Conservation (phyloP, 2,888 invertebrate genomes). For the Lamproptera curius region DNA sequence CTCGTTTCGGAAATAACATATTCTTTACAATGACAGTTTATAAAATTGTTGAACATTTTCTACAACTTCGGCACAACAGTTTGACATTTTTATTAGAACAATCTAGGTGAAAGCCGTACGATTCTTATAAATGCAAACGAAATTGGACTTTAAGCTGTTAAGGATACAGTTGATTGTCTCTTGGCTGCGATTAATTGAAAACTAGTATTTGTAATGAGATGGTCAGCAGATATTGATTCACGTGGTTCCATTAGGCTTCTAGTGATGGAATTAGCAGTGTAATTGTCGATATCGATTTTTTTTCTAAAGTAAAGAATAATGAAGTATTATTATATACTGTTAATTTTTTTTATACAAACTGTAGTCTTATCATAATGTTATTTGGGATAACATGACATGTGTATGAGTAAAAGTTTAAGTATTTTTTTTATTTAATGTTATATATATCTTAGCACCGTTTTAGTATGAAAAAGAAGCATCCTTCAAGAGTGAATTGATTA, state of each 20-base stretch:
- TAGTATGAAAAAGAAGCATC: too few relatives aligned
- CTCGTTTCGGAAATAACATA: slow-evolving; percentile 14
- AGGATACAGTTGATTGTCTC: slow-evolving; percentile 32
- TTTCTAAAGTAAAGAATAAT: too few relatives aligned
- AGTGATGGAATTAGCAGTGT: slow-evolving; percentile 23
- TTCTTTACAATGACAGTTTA: slow-evolving; percentile 59
- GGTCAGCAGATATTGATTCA: slow-evolving; percentile 76
- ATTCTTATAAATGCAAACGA: slow-evolving; percentile 20
- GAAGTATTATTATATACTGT: too few relatives aligned
- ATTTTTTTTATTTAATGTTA: too few relatives aligned
- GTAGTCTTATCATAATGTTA: too few relatives aligned
- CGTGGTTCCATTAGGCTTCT: slow-evolving; percentile 52
- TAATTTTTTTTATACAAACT: too few relatives aligned
- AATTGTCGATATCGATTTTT: too few relatives aligned
- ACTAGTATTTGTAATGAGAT: slow-evolving; percentile 65
- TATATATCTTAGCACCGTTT: too few relatives aligned
- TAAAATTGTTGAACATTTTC: slow-evolving; percentile 58
- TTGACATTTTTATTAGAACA: slow-evolving; percentile 59
- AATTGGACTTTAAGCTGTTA: slow-evolving; percentile 27
- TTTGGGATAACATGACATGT: too few relatives aligned
- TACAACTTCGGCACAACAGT: slow-evolving; percentile 45
- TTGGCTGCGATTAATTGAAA: slow-evolving; percentile 52
- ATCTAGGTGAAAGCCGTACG: slow-evolving; percentile 48
- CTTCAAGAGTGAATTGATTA: too few relatives aligned
- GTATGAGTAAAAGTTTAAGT: too few relatives aligned